Evolutionary conservation across 2,888 invertebrate species (phyloP).

Genomic region (Rhogogaster chlorosoma): DNA sequence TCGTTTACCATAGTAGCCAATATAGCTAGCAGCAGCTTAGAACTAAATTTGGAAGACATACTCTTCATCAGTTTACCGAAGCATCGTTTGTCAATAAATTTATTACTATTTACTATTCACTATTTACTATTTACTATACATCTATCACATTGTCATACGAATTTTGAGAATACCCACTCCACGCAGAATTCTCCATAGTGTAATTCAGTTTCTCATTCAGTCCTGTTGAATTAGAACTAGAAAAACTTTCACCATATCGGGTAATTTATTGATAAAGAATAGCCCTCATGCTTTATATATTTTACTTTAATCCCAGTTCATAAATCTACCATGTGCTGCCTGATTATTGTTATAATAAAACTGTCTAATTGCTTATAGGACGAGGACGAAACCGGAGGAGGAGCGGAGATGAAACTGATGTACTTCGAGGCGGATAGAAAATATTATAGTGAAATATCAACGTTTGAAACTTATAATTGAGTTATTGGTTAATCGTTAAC

Average conservation of each 20-base stretch:
- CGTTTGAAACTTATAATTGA: constrained; percentile 2
- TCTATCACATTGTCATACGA: neutral
- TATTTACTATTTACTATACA: neutral
- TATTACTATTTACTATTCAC: neutral
- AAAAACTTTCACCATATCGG: neutral
- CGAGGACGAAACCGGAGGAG: constrained; percentile 71
- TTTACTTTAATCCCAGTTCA: neutral
- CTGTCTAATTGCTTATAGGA: constrained; percentile 66
- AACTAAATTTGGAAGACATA: neutral
- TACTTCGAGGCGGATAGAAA: constrained; percentile 65
- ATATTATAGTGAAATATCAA: neutral
- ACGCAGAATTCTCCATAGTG: neutral
- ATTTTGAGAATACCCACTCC: neutral
- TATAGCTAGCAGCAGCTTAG: neutral
- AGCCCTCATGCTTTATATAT: neutral
- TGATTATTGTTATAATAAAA: constrained; percentile 25
- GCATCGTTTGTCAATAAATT: neutral
- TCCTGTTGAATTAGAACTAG: neutral
- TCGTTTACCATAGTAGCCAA: neutral
- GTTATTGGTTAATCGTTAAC: neutral
- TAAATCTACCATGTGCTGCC: neutral
- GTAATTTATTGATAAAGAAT: neutral
- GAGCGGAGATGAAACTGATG: constrained; percentile 69
- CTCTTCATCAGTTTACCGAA: neutral
- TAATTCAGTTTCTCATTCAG: neutral